Evolutionary conservation across 2,888 invertebrate species (phyloP).

Genomic region (Drosophila crucigera): DNA sequence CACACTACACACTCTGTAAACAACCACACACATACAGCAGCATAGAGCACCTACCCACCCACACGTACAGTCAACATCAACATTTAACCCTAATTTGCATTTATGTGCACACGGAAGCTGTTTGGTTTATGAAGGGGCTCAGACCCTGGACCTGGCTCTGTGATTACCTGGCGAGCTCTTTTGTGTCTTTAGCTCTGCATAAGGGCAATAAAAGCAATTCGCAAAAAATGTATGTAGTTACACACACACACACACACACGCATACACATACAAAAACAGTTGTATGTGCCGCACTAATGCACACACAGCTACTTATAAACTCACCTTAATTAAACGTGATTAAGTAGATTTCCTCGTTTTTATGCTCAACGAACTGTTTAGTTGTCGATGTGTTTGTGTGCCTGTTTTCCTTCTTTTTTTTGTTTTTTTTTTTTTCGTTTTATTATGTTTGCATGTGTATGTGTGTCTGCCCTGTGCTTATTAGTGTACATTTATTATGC

Average conservation of each 20-base stretch:
- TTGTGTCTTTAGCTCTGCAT: constrained; percentile 64
- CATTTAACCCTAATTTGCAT: constrained; percentile 81
- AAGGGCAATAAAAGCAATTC: constrained; percentile 74
- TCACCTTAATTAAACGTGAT: constrained; percentile 83
- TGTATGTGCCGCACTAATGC: constrained; percentile 34
- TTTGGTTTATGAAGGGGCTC: constrained; percentile 48
- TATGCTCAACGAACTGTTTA: constrained; percentile 78
- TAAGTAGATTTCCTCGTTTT: constrained; percentile 81
- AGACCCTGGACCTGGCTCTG: constrained; percentile 26
- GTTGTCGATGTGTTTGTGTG: constrained; percentile 65
- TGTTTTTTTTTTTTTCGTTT: not conserved
- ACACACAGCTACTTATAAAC: constrained; percentile 69
- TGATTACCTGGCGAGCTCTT: constrained; percentile 73
- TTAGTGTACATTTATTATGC: constrained; percentile 60
- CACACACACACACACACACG: constrained; percentile 14
- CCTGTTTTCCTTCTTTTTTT: constrained; percentile 9
- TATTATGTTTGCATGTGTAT: constrained; percentile 17
- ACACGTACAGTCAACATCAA: constrained; percentile 48
- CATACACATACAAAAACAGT: not conserved
- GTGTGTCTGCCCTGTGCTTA: constrained; percentile 51
- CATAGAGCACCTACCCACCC: constrained; percentile 10
- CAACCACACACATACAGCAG: constrained; percentile 8
- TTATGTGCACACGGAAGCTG: constrained; percentile 69
- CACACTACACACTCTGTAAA: constrained; percentile 11
- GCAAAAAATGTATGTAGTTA: constrained; percentile 35